Conservation (phyloP, 2,888 invertebrate genomes). For the Xylota segnis region DNA sequence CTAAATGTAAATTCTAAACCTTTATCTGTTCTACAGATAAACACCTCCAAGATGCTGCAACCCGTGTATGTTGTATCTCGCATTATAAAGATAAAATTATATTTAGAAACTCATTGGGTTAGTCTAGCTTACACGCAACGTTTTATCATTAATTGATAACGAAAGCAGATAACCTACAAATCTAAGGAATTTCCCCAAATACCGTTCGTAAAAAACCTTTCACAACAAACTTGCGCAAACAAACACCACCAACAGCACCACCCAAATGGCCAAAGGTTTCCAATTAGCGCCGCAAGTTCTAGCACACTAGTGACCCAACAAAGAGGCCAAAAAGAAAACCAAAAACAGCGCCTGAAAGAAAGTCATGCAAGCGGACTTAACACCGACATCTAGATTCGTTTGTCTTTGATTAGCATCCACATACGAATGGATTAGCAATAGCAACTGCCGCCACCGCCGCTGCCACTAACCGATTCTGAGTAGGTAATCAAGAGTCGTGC, state of each 20-base stretch:
- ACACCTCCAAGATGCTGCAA: slow-evolving; percentile 18
- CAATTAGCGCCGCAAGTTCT: slow-evolving; percentile 61
- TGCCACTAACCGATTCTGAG: slow-evolving; percentile 1
- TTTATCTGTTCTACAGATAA: neutral
- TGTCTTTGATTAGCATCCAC: slow-evolving; percentile 49
- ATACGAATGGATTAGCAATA: slow-evolving; percentile 57
- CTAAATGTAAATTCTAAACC: too few species aligned
- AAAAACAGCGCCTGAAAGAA: slow-evolving; percentile 4
- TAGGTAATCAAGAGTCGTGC: slow-evolving; percentile 43
- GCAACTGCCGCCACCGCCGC: neutral
- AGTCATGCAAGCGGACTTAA: slow-evolving; percentile 36
- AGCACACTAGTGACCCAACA: slow-evolving; percentile 37
- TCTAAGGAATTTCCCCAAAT: slow-evolving; percentile 44
- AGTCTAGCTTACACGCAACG: slow-evolving; percentile 37
- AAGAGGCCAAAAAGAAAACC: neutral
- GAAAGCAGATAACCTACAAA: slow-evolving; percentile 20
- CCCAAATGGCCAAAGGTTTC: slow-evolving; percentile 35
- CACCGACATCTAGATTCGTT: slow-evolving; percentile 36
- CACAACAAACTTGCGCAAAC: slow-evolving; percentile 14
- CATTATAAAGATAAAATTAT: slow-evolving; percentile 2
- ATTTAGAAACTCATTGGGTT: neutral
- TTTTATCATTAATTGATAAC: slow-evolving; percentile 31
- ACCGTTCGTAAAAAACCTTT: neutral
- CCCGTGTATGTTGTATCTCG: neutral
- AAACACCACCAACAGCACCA: neutral